Evolutionary conservation across 2,888 invertebrate species (phyloP).

Genomic region (Dexiosoma caninum): DNA sequence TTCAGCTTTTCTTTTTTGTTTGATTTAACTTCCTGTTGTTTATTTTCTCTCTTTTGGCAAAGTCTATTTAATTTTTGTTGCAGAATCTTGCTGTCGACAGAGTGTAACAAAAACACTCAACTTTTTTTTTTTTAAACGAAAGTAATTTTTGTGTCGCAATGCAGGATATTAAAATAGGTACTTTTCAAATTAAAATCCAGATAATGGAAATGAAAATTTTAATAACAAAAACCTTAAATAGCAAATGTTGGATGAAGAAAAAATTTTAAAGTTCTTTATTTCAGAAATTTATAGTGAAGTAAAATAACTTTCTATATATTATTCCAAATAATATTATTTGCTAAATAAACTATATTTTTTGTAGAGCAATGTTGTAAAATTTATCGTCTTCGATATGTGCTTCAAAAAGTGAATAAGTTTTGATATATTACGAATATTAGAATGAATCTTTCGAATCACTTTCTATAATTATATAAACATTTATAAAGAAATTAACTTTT

Average conservation of each 20-base stretch:
- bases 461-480: too few species aligned
- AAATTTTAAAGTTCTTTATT: background rate
- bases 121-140: conserved; percentile 13
- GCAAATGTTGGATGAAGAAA: too few species aligned
- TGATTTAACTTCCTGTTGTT: conserved; percentile 6
- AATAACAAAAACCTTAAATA: background rate
- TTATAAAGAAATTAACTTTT: too few species aligned
- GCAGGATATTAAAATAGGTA: conserved; percentile 48
- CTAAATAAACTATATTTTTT: too few species aligned
- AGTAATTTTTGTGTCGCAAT: conserved; percentile 50
- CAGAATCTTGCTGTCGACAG: background rate
- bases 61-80: conserved; percentile 3
- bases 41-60: conserved; percentile 28
- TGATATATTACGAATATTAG: too few species aligned
- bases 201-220: conserved; percentile 5
- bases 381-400: too few species aligned
- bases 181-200: conserved; percentile 31
- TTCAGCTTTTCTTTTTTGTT: background rate
- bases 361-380: too few species aligned
- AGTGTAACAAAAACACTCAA: conserved; percentile 3
- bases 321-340: too few species aligned
- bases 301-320: too few species aligned
- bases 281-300: too few species aligned
- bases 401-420: too few species aligned
- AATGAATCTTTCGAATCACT: too few species aligned